These are phyloP conservation scores for Turnix velox DNA, from an alignment of 2,113 vertebrate genomes.

Conservation along the genomic window DNA sequence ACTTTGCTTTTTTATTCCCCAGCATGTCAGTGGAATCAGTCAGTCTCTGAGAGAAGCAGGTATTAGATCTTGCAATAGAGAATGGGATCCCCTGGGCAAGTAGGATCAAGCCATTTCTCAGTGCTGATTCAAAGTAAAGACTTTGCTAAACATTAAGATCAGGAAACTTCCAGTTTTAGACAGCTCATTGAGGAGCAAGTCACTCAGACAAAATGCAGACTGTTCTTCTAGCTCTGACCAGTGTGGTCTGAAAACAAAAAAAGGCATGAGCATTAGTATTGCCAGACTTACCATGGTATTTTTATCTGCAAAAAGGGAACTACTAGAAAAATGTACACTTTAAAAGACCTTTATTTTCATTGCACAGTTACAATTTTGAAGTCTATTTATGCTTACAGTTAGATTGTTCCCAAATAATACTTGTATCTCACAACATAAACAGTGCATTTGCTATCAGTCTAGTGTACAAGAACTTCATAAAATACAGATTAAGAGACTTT, in stretches of 20 bases:
- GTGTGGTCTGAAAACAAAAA: background rate
- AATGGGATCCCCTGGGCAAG: background rate
- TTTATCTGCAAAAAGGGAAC: background rate
- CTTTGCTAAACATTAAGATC: background rate
- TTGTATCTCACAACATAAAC: constrained; percentile 52
- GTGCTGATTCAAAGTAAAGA: background rate
- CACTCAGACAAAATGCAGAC: background rate
- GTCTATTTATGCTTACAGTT: constrained; percentile 19
- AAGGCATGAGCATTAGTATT: background rate
- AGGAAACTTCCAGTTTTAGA: background rate
- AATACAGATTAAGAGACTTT: constrained; percentile 56
- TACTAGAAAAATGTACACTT: background rate
- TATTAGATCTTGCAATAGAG: background rate
- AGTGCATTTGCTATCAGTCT: constrained; percentile 40
- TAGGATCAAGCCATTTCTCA: background rate
- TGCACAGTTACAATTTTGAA: constrained; percentile 42
- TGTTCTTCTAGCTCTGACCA: background rate
- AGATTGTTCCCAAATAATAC: constrained; percentile 52
- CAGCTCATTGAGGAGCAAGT: background rate
- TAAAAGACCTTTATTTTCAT: constrained; percentile 72
- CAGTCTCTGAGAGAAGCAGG: background rate
- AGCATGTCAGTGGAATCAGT: background rate
- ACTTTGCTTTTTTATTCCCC: background rate
- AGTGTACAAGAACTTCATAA: constrained; percentile 62
- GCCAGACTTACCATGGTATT: background rate